A percentile compares a stretch with the other conserved stretches of the same genome.
Evolutionary conservation across 1,140 invertebrate species (phyloP).

Genomic region (Drosophila lowei): DNA sequence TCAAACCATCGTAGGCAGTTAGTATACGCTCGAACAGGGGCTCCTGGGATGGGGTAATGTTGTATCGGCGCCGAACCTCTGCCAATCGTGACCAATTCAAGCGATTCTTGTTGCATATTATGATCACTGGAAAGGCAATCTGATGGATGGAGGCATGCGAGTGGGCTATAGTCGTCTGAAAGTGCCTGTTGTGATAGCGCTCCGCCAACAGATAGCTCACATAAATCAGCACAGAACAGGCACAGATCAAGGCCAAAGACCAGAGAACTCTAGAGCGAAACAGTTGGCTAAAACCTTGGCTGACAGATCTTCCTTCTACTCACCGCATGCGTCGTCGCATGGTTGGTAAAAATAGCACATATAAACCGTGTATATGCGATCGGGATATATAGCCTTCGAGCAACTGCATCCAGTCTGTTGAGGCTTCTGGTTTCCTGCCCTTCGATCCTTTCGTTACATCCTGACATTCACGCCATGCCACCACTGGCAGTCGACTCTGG

Average conservation of each 20-base stretch:
- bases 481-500: neutral
- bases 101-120: slow-evolving; percentile 74
- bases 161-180: slow-evolving; percentile 60
- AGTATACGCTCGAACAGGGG: slow-evolving; percentile 46
- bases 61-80: slow-evolving; percentile 41
- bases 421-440: neutral
- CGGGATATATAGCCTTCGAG: slow-evolving; percentile 41
- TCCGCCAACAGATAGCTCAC: slow-evolving; percentile 50
- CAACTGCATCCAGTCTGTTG: slow-evolving; percentile 38
- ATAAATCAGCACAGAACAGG: slow-evolving; percentile 49
- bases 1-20: slow-evolving; percentile 56
- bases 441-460: neutral
- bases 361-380: slow-evolving; percentile 61
- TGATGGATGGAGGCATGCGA: slow-evolving; percentile 53
- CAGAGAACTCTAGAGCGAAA: slow-evolving; percentile 36
- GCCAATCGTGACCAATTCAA: slow-evolving; percentile 72
- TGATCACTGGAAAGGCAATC: slow-evolving; percentile 68
- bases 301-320: neutral
- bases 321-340: slow-evolving; percentile 65
- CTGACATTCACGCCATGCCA: slow-evolving; percentile 11
- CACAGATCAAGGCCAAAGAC: slow-evolving; percentile 36
- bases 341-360: slow-evolving; percentile 56
- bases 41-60: slow-evolving; percentile 25
- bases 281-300: neutral
- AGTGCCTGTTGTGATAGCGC: slow-evolving; percentile 52